These are phyloP conservation scores for Lontra canadensis DNA, from an alignment of 2,113 vertebrate species.

Conservation along the genomic window DNA sequence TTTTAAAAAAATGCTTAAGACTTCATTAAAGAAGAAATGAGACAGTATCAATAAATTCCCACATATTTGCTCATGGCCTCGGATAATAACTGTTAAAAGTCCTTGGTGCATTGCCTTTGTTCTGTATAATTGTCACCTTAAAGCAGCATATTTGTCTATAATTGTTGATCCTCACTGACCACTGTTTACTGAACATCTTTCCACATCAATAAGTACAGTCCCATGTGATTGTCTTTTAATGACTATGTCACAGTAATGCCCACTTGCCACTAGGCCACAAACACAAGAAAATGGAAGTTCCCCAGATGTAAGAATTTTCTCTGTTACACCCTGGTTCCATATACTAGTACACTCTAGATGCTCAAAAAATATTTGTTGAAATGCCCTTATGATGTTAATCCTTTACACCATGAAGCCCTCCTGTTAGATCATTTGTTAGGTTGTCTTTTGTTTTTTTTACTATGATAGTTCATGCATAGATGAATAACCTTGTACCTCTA, in stretches of 20 bases:
- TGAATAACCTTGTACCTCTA: neutral
- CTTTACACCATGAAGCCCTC: neutral
- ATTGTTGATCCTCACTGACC: neutral
- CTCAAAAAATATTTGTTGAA: neutral
- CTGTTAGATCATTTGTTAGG: neutral
- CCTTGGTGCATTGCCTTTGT: neutral
- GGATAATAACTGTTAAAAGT: neutral
- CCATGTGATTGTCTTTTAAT: neutral
- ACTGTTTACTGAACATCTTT: neutral
- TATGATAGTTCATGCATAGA: neutral
- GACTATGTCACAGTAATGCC: too few species aligned
- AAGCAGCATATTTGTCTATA: neutral
- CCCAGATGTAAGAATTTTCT: neutral
- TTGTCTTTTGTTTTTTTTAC: neutral
- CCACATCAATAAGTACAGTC: neutral
- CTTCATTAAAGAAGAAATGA: constrained; percentile 1
- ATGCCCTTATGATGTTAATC: neutral
- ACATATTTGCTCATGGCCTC: neutral
- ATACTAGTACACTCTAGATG: neutral
- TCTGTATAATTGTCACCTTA: neutral
- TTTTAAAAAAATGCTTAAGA: neutral
- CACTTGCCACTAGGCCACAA: neutral
- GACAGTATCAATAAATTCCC: neutral
- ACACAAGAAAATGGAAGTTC: neutral
- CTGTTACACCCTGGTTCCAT: neutral